Evolutionary conservation across 1,140 invertebrate species (phyloP).

Genomic region (Ectropis grisescens): DNA sequence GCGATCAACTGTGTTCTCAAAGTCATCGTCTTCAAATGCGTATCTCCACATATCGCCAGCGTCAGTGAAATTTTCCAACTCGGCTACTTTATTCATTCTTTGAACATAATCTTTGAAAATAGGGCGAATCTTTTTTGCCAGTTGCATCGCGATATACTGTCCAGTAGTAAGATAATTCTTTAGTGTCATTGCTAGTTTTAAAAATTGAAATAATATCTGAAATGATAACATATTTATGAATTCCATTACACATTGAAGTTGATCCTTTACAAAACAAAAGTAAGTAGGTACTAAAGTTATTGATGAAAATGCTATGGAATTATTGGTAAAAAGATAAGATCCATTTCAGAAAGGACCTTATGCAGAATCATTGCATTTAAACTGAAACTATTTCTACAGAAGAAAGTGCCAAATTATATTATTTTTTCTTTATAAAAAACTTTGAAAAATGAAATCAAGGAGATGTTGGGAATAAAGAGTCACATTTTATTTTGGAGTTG

Average conservation of each 20-base stretch:
- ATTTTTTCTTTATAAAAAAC: too few relatives aligned
- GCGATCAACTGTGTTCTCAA: conserved; percentile 63
- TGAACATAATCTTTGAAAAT: conserved; percentile 73
- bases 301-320: too few relatives aligned
- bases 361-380: too few relatives aligned
- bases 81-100: conserved; percentile 75
- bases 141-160: conserved; percentile 72
- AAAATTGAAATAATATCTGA: conserved; percentile 49
- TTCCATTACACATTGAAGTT: not conserved
- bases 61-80: conserved; percentile 70
- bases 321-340: too few relatives aligned
- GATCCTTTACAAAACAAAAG: too few relatives aligned
- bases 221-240: conserved; percentile 10
- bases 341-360: too few relatives aligned
- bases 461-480: too few relatives aligned
- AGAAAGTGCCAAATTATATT: too few relatives aligned
- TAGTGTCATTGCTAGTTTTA: conserved; percentile 58
- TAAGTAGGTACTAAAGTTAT: too few relatives aligned
- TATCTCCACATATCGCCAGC: conserved; percentile 75
- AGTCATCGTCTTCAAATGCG: conserved; percentile 72
- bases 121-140: conserved; percentile 71
- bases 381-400: too few relatives aligned
- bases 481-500: conserved; percentile 5
- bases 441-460: too few relatives aligned
- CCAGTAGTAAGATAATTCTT: conserved; percentile 74